Percentiles rank a stretch among this genome's conserved stretches.
phyloP scores from a whole-genome alignment of 2,888 invertebrate genomes.

The Eugnorisma glareosa region DNA sequence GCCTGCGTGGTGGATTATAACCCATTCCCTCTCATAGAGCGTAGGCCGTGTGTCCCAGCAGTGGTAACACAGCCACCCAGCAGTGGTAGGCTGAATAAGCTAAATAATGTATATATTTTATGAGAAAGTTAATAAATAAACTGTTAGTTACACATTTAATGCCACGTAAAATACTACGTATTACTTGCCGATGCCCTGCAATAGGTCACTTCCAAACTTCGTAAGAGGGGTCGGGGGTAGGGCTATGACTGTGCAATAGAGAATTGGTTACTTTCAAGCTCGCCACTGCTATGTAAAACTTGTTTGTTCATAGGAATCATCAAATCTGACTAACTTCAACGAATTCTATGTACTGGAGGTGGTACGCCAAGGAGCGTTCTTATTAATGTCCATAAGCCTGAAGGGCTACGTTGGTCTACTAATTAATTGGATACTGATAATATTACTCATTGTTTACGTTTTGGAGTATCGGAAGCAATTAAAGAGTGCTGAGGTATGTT shows the following conservation, averaged over 20 bases:
- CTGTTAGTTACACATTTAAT: not conserved
- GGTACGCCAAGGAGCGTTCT: constrained; percentile 75
- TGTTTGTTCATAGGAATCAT: constrained; percentile 14
- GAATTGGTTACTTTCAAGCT: not conserved
- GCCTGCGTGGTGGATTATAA: too few species aligned
- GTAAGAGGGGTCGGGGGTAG: not conserved
- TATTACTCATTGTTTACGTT: constrained; percentile 71
- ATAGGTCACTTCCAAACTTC: not conserved
- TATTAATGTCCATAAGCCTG: constrained; percentile 76
- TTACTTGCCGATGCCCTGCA: not conserved
- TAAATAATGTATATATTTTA: too few species aligned
- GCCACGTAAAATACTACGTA: not conserved
- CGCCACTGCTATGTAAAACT: not conserved
- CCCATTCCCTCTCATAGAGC: too few species aligned
- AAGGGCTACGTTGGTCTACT: constrained; percentile 77
- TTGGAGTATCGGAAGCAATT: constrained; percentile 63
- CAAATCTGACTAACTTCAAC: not conserved
- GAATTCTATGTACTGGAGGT: constrained; percentile 68
- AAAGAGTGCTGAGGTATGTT: constrained; percentile 72
- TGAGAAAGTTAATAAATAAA: too few species aligned
- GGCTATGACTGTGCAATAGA: not conserved
- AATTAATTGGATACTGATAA: constrained; percentile 73
- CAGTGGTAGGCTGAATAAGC: too few species aligned
- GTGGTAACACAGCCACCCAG: too few species aligned
- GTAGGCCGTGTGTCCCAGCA: too few species aligned